Evolutionary conservation across 1,140 invertebrate genomes (phyloP).

Genomic region (Drosophila cardini): DNA sequence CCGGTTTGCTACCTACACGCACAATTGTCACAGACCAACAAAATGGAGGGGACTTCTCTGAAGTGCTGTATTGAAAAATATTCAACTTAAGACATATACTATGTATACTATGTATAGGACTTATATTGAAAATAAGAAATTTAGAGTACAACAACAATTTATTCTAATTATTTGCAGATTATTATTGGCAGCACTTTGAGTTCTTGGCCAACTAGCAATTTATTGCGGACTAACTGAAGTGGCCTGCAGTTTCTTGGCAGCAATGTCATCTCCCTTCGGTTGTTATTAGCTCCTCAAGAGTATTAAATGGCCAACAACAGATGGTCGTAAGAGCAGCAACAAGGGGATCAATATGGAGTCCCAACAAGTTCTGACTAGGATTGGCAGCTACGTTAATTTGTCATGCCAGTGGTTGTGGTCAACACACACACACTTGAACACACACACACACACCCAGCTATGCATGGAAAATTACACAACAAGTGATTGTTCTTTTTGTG

Average conservation of each 20-base stretch:
- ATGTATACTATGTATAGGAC: too few relatives aligned
- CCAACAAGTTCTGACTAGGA: constrained; percentile 32
- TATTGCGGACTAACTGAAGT: neutral
- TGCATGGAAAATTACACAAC: constrained; percentile 66
- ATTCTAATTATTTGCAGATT: neutral
- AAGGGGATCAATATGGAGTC: constrained; percentile 54
- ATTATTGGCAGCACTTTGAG: neutral
- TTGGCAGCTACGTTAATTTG: constrained; percentile 75
- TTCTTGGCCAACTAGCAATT: neutral
- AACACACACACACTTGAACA: constrained; percentile 28
- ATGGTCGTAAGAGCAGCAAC: constrained; percentile 27
- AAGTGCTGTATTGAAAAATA: neutral
- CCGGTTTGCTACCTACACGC: constrained; percentile 71
- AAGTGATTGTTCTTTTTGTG: constrained; percentile 67
- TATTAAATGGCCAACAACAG: constrained; percentile 19
- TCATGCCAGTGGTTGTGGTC: constrained; percentile 72
- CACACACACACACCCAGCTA: constrained; percentile 22
- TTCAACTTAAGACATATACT: too few relatives aligned
- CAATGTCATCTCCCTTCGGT: neutral
- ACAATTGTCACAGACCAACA: constrained; percentile 20
- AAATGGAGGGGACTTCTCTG: neutral
- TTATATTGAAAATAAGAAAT: too few relatives aligned
- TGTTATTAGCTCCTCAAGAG: constrained; percentile 15
- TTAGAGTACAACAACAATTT: neutral
- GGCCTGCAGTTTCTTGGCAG: constrained; percentile 8